phyloP scores from a whole-genome alignment of 2,113 vertebrate species.

The Aptenodytes forsteri region DNA sequence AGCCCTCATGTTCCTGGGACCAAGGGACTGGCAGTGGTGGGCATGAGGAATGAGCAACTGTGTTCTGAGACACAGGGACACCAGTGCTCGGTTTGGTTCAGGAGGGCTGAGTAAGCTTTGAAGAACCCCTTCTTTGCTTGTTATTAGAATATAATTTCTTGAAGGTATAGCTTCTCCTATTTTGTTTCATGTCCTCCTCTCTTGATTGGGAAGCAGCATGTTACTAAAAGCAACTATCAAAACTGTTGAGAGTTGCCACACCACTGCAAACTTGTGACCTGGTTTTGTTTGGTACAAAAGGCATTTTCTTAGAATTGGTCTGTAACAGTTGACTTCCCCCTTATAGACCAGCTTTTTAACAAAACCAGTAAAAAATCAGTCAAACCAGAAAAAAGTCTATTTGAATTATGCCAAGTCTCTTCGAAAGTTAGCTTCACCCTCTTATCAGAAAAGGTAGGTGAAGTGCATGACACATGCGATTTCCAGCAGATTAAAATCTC shows the following conservation, averaged over 20 bases:
- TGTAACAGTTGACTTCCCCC: neutral
- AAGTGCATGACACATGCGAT: neutral
- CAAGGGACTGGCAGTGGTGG: neutral
- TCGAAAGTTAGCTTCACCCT: neutral
- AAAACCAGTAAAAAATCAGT: neutral
- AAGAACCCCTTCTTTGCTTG: neutral
- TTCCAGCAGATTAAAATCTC: neutral
- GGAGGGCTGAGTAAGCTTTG: neutral
- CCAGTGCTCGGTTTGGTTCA: neutral
- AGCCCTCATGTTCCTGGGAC: neutral
- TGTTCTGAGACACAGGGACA: neutral
- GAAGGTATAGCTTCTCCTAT: neutral
- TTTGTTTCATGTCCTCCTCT: neutral
- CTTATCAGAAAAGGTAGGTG: neutral
- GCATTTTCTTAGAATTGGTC: neutral
- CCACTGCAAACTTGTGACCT: neutral
- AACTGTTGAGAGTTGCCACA: neutral
- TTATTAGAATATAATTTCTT: neutral
- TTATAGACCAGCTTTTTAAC: neutral
- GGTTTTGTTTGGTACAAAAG: neutral
- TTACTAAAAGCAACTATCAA: neutral
- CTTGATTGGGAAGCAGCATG: neutral
- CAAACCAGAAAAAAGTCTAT: neutral
- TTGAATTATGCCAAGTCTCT: neutral
- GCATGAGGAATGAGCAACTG: neutral